A percentile compares a stretch with the other conserved stretches of the same genome.
phyloP scores from a whole-genome alignment of 92 coral and sea anemone species.

The Parazoanthus darwini region DNA sequence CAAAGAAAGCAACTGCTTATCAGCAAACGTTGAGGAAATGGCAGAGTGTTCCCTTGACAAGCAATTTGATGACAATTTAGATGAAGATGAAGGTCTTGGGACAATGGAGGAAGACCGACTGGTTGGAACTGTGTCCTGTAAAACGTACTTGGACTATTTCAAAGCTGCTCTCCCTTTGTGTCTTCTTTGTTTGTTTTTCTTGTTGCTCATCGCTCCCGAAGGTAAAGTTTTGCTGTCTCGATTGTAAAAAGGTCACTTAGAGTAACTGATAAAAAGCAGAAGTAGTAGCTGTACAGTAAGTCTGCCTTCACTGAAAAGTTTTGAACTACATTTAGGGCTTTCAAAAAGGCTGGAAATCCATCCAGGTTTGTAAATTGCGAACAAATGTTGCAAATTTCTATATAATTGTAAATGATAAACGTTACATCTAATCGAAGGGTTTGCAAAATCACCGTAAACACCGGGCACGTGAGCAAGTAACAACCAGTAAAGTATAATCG shows the following conservation, averaged over 20 bases:
- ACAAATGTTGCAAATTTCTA: no score
- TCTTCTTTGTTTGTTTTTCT: background rate
- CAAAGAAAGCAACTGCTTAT: background rate
- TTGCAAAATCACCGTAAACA: no score
- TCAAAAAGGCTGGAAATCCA: no score
- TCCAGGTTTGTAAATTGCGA: no score
- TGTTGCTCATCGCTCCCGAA: constrained; percentile 20
- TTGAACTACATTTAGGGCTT: background rate
- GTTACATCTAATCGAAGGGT: no score
- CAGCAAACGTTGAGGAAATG: background rate
- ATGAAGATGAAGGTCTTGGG: constrained; percentile 5
- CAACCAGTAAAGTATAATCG: no score
- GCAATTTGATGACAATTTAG: background rate
- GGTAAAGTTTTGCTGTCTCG: background rate
- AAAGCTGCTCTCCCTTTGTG: constrained; percentile 4
- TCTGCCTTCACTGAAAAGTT: background rate
- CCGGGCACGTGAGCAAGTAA: no score
- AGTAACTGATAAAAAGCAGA: background rate
- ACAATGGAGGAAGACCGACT: constrained; percentile 4
- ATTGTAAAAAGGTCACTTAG: background rate
- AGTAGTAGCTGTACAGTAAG: background rate
- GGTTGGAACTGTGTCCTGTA: constrained; percentile 21
- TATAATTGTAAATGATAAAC: no score
- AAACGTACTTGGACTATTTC: constrained; percentile 9
- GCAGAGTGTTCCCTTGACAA: background rate